These are phyloP conservation scores for Drosophila trapezifrons DNA, from an alignment of 1,140 invertebrate species.

Conservation along the genomic window DNA sequence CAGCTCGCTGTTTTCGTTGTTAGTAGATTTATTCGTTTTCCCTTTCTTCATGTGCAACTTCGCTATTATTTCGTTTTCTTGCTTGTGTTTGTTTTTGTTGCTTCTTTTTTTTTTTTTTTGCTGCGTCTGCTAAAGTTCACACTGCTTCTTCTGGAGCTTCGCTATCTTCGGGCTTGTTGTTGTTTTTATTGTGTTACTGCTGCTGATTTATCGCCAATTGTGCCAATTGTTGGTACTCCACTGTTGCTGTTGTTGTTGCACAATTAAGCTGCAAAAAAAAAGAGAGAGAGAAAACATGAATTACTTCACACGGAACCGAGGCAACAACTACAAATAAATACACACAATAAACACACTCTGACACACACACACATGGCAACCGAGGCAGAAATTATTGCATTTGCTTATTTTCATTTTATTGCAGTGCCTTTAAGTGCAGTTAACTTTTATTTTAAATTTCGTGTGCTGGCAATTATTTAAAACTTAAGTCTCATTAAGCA, in stretches of 20 bases:
- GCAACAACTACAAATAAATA: constrained; percentile 18
- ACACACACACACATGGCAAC: not conserved
- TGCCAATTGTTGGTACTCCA: constrained; percentile 66
- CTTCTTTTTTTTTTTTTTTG: constrained; percentile 19
- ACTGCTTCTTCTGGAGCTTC: constrained; percentile 13
- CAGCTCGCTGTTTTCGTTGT: constrained; percentile 28
- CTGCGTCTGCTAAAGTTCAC: constrained; percentile 49
- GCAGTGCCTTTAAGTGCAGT: constrained; percentile 17
- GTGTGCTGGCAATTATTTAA: constrained; percentile 31
- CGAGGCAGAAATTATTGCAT: constrained; percentile 26
- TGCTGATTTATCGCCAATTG: constrained; percentile 80
- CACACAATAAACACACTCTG: constrained; percentile 3
- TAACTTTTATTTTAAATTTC: constrained; percentile 23
- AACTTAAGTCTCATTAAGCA: constrained; percentile 32
- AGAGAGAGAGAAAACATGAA: constrained; percentile 22
- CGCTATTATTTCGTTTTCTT: constrained; percentile 24
- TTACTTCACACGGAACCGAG: constrained; percentile 40
- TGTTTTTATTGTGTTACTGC: constrained; percentile 18
- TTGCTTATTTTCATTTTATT: constrained; percentile 23
- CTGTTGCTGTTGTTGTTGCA: constrained; percentile 68
- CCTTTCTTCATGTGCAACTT: constrained; percentile 30
- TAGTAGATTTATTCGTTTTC: constrained; percentile 50
- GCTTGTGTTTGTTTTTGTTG: constrained; percentile 15
- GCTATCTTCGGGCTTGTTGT: constrained; percentile 9
- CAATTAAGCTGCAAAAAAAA: constrained; percentile 69